Percentiles rank a stretch among this genome's conserved stretches.
These are phyloP conservation scores for Zaprionus ghesquierei DNA, from an alignment of 1,140 invertebrate species.

Conservation along the genomic window DNA sequence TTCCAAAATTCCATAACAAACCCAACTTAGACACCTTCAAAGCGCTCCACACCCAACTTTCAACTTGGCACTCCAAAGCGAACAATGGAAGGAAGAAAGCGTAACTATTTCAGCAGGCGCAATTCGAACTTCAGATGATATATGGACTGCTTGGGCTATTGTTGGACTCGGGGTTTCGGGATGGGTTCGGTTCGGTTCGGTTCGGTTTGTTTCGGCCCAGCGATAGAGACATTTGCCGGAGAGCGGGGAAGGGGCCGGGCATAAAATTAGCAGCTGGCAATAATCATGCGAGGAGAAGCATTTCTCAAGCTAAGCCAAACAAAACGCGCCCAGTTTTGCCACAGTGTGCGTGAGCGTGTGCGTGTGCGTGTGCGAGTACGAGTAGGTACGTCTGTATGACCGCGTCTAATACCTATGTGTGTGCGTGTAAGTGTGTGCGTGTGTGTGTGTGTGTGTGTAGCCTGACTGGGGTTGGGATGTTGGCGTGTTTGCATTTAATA, in stretches of 20 bases:
- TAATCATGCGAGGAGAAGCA: constrained; percentile 70
- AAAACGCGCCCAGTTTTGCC: constrained; percentile 70
- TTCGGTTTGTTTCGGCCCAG: background rate
- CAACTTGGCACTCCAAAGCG: background rate
- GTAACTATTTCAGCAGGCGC: background rate
- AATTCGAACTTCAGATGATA: constrained; percentile 1
- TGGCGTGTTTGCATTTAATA: constrained; percentile 81
- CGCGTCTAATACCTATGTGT: too few relatives aligned
- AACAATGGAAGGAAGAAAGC: background rate
- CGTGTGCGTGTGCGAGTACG: background rate
- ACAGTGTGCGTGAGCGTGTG: constrained; percentile 7
- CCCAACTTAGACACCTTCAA: background rate
- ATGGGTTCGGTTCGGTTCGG: background rate
- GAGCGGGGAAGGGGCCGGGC: constrained; percentile 2
- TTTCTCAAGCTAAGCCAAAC: constrained; percentile 72
- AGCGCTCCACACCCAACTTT: background rate
- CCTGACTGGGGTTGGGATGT: constrained; percentile 30
- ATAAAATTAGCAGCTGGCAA: constrained; percentile 71
- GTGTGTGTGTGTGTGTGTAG: constrained; percentile 18
- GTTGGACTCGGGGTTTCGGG: background rate
- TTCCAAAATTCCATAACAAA: background rate
- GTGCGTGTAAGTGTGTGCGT: constrained; percentile 9
- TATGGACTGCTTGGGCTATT: background rate
- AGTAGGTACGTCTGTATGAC: background rate
- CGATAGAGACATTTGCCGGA: constrained; percentile 65